Evolutionary conservation across 2,888 invertebrate species (phyloP), one percentile per base, ranked within the genome.

Genomic region (Lithophane semibrunnea): DNA sequence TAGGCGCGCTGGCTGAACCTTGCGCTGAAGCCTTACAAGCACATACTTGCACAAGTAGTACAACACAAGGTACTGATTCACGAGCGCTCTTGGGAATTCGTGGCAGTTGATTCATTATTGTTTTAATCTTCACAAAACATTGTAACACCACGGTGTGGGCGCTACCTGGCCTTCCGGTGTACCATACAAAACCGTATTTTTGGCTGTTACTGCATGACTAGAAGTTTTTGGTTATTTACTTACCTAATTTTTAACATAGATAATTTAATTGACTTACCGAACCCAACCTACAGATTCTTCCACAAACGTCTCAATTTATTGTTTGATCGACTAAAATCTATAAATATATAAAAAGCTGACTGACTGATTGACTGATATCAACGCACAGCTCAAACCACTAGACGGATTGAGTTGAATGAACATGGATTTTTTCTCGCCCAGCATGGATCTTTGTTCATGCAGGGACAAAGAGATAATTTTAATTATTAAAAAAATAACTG

Each of bases 1-100:
- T 4, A 44, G 64, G 42, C 16, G 16, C 29, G 47, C 52, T 21
- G n/a, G 21, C 16, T 44, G 73, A 63, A 47, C 24, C 58, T 49
- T 77, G 56, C 76, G 44, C 68, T 58, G 77, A 71, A 71, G 37
- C 77, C 60, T 69, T 61, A 54, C 54, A 58, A 68, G 54, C 56
- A 16, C 58, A 37, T 4, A 47, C 44, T 63, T 24, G 37, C 21
- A 64, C 47, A 29, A 29, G 29, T 29, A 29, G 29, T 29, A 29
- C 29, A 37, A 37, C 37, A 37, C 37, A 21, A 21, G 29, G 56
- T 44, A 21, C 29, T 72, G 61, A 72, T 13, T 73, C 54, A 61
- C 47, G 18, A 42, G 13, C 42, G 24, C 54, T 54, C 13, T 37
- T 37, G 47, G 10, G 13, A 29, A n/a, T 54, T 73, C 18, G 29